Percentiles rank a stretch among this genome's conserved stretches.
Conservation (phyloP, 2,113 vertebrate species). For the Electrona antarctica region DNA sequence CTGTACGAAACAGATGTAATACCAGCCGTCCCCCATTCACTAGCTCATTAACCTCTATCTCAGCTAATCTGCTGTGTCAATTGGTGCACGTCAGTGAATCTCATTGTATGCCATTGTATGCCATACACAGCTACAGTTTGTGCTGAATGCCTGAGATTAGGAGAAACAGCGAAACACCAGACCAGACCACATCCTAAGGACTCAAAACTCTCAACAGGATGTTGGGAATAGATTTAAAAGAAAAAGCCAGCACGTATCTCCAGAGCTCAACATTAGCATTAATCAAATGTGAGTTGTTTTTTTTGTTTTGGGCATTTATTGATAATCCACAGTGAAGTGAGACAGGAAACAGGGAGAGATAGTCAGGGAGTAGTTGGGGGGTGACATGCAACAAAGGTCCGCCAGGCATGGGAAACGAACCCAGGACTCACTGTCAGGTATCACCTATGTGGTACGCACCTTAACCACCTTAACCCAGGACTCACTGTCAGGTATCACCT, state of each 20-base stretch:
- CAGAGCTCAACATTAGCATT: constrained; percentile 7
- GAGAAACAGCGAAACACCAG: constrained; percentile 26
- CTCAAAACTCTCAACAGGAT: constrained; percentile 29
- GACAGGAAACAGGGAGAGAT: no score
- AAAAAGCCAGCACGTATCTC: constrained; percentile 42
- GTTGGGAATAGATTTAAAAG: constrained; percentile 2
- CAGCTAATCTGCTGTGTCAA: constrained; percentile 57
- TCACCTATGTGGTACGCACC: no score
- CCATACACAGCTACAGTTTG: not conserved
- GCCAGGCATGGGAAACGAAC: no score
- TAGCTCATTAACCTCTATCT: constrained; percentile 47
- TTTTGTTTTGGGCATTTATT: no score
- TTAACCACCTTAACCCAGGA: no score
- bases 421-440: no score
- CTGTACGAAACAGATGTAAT: constrained; percentile 17
- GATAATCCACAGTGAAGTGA: no score
- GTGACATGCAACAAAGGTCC: no score
- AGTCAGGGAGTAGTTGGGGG: no score
- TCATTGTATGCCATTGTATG: constrained; percentile 10
- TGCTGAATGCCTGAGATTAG: not conserved
- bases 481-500: no score
- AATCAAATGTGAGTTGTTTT: no score
- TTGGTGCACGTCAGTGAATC: constrained; percentile 36
- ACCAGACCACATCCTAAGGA: constrained; percentile 42
- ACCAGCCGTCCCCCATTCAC: constrained; percentile 25